Conservation (phyloP, 2,797 vertebrate species). For the Orientallactaga sibirica region DNA sequence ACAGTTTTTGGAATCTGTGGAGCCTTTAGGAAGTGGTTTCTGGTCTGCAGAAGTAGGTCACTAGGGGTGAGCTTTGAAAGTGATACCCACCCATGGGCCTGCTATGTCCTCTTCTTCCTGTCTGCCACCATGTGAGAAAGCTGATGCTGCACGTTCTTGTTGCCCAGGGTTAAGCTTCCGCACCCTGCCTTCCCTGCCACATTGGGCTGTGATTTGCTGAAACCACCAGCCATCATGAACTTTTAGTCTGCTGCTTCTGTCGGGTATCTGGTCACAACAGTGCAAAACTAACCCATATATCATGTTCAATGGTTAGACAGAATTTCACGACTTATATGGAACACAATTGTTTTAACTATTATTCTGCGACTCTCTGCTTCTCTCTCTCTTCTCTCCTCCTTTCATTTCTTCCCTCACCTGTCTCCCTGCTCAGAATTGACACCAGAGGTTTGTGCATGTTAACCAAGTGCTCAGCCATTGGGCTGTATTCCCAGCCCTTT, state of each 20-base stretch:
- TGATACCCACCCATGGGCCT: not conserved
- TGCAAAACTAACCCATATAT: not conserved
- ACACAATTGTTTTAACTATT: constrained; percentile 3
- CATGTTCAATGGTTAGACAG: not conserved
- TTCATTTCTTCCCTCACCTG: not conserved
- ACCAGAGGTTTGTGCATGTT: not conserved
- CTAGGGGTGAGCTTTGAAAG: too few relatives aligned
- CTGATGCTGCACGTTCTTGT: not conserved
- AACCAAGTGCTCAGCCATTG: not conserved
- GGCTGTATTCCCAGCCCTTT: not conserved
- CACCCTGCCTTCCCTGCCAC: not conserved
- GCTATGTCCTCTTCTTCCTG: not conserved
- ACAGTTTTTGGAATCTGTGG: not conserved
- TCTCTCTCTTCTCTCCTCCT: not conserved
- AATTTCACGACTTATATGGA: not conserved
- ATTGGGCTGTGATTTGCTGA: not conserved
- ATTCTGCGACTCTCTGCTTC: not conserved
- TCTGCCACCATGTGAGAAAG: not conserved
- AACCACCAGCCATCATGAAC: not conserved
- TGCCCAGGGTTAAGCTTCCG: not conserved
- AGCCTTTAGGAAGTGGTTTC: not conserved
- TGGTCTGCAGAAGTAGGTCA: too few relatives aligned
- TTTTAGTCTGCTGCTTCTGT: not conserved
- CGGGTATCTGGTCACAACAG: not conserved
- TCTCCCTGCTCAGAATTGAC: not conserved